phyloP scores from a whole-genome alignment of 2,888 invertebrate genomes.

The Eupithecia dodoneata region DNA sequence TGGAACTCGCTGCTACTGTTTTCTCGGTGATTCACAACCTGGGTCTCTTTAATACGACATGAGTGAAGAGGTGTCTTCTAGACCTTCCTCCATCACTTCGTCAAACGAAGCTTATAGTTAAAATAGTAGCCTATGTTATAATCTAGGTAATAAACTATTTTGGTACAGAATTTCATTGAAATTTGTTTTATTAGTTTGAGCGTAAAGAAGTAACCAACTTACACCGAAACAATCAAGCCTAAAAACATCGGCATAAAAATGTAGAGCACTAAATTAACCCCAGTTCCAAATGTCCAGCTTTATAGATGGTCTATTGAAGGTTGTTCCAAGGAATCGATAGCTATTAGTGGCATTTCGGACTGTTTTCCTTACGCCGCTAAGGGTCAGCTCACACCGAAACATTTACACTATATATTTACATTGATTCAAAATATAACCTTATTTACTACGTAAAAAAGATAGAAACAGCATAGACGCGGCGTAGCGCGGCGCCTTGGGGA shows the following conservation, averaged over 20 bases:
- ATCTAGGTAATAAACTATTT: background rate
- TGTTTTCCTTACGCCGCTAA: constrained; percentile 69
- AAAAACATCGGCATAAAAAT: background rate
- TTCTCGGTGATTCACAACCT: too few relatives aligned
- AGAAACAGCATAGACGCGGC: too few relatives aligned
- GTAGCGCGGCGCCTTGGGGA: too few relatives aligned
- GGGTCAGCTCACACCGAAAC: too few relatives aligned
- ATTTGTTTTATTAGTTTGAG: background rate
- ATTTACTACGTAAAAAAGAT: too few relatives aligned
- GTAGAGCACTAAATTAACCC: background rate
- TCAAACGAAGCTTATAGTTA: too few relatives aligned
- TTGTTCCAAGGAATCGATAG: constrained; percentile 58
- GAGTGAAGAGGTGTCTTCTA: too few relatives aligned
- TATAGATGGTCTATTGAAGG: background rate
- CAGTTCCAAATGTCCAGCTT: background rate
- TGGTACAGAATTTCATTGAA: background rate
- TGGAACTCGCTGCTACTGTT: too few relatives aligned
- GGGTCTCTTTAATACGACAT: too few relatives aligned
- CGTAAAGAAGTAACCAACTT: background rate
- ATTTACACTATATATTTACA: too few relatives aligned
- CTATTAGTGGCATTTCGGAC: constrained; percentile 55
- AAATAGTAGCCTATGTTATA: background rate
- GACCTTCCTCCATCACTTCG: too few relatives aligned
- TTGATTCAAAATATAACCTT: too few relatives aligned
- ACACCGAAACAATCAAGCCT: background rate